Evolutionary conservation across 2,797 vertebrate species (phyloP).

Genomic region (Hypotaenidia philippensis): DNA sequence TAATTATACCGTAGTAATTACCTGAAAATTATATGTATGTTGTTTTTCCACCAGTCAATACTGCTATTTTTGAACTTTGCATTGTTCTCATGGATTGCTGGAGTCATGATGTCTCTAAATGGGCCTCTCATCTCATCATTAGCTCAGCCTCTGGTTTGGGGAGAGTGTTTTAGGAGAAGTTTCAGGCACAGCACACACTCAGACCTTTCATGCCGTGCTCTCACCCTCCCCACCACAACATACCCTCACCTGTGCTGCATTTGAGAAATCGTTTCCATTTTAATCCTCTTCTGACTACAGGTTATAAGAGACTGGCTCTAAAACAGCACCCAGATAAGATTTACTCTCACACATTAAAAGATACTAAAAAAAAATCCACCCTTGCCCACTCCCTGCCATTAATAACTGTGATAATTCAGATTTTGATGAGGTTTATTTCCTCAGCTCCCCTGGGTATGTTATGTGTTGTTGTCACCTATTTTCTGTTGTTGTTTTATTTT

Average conservation of each 20-base stretch:
- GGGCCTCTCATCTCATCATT: constrained; percentile 9
- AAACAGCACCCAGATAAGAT: not conserved
- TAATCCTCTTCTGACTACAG: not conserved
- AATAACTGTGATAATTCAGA: not conserved
- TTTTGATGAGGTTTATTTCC: not conserved
- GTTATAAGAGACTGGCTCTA: not conserved
- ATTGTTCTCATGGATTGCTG: constrained; percentile 60
- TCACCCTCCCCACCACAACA: not conserved
- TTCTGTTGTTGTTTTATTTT: not conserved
- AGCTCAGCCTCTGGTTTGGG: not conserved
- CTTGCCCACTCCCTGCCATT: not conserved
- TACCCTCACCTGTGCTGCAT: not conserved
- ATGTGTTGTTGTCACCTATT: not conserved
- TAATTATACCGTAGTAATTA: constrained; percentile 79
- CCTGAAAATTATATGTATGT: constrained; percentile 81
- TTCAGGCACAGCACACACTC: not conserved
- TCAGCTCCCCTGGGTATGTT: not conserved
- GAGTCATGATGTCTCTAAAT: constrained; percentile 53
- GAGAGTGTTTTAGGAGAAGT: not conserved
- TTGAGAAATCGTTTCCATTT: not conserved
- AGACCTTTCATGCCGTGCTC: not conserved
- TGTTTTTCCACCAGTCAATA: constrained; percentile 74
- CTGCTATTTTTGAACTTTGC: constrained; percentile 73
- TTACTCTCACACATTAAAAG: not conserved
- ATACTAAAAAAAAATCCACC: not conserved